Evolutionary conservation across 2,797 vertebrate genomes (phyloP).

Genomic region (Anguilla marmorata): DNA sequence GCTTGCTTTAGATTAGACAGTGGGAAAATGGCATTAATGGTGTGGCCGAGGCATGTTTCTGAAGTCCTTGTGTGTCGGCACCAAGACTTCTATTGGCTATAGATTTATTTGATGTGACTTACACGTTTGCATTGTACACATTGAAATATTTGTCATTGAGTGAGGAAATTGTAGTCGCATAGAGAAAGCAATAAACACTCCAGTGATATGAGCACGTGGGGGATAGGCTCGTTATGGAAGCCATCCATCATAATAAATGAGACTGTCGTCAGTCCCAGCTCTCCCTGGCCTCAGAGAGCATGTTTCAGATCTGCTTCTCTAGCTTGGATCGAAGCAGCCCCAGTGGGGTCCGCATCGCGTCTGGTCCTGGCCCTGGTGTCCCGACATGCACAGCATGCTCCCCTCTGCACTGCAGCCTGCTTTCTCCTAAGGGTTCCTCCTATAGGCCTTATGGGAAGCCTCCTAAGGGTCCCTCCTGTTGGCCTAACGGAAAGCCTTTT

Average conservation of each 20-base stretch:
- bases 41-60: not conserved
- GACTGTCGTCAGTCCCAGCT: not conserved
- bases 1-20: not conserved
- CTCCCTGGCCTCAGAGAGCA: not conserved
- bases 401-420: no score
- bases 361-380: no score
- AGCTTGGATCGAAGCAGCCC: no score
- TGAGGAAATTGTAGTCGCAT: constrained; percentile 21
- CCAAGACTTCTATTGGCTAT: not conserved
- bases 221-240: constrained; percentile 11
- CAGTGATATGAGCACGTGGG: not conserved
- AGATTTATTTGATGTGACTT: constrained; percentile 24
- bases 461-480: no score
- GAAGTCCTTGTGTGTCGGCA: not conserved
- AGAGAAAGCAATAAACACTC: constrained; percentile 30
- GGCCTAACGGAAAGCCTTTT: not conserved
- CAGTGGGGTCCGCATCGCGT: no score
- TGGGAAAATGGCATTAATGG: not conserved
- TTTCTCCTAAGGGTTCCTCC: no score
- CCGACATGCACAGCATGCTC: no score
- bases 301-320: not conserved
- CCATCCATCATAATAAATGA: constrained; percentile 26
- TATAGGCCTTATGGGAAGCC: no score
- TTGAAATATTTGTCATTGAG: not conserved
- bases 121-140: not conserved